Base-by-base conservation (phyloP, 1,140 invertebrate species). In the Acarapis woodi region DNA sequence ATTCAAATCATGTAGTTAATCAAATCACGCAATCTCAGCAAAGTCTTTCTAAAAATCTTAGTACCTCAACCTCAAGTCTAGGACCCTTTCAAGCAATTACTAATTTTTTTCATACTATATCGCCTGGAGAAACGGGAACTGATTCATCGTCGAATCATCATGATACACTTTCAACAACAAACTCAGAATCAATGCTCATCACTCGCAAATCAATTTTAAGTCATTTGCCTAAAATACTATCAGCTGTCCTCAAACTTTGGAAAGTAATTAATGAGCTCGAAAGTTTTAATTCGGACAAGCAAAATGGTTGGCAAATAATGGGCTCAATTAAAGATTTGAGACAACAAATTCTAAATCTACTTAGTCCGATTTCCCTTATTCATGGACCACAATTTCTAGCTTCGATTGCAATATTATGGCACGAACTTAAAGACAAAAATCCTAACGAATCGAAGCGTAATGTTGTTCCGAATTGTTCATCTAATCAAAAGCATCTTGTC, bases 351-450 rank as follows among this genome's bases (percentile, higher is more conserved):
- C 52, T 87, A 35, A 74, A 80, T 50, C 70, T 85, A 38, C 52
- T 88, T 0, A 79, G 74, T 49, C 79, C 82, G 2, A 71, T 88
- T 32, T 76, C 77, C 12, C 63, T 77, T 28, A 71, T 78, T 50
- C 76, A 88, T 53, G 70, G 74, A 22, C 61, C 66, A 10, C 72
- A 72, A 50, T 76, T 88, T 42, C 56, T 88, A 34, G 69, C 71
- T 15, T 73, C 79, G 10, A 63, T 87, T 41, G 73, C 75, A n/a
- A 68, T 80, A 28, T 76, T 76, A 24, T 85, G 80, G 79, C 69
- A 76, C 50, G 77, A 82, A 47, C 60, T 70, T 34, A 60, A 66
- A 42, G 51, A 55, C 22, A 28, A 5, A 18, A 25, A 34, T 18
- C 23, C 10, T 32, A 15, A 19, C 8, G 15, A 36, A n/a, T 10